Evolutionary conservation across 1,140 invertebrate species (phyloP), one percentile per base, ranked within the genome.

Genomic region (Xylocopa sonorina): DNA sequence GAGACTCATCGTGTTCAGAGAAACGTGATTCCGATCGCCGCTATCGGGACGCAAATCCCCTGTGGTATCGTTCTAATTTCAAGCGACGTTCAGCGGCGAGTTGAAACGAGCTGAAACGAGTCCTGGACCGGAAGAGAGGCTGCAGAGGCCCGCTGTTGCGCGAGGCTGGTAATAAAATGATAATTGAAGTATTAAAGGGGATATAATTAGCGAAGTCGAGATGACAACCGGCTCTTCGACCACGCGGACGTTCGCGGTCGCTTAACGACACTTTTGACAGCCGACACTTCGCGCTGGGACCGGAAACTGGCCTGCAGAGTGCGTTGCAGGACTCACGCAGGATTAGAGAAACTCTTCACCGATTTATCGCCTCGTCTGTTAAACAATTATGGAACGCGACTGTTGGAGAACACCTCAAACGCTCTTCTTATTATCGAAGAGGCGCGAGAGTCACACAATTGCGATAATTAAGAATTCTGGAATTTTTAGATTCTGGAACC

Each of bases 261-360:
- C 32, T 80, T 83, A 83, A 83, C 77, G 77, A 85, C 82, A 75
- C 66, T 85, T 78, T 74, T 74, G 83, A 83, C 69, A 78, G 51
- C 50, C 53, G 34, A 21, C 53, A n/a, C 55, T 58, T n/a, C 38
- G 38, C n/a, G n/a, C n/a, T n/a, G 9, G 38, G 9, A 38, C 38
- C 38, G 27, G 10, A 24, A 73, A 74, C 68, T 53, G 63, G 38
- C 74, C 55, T 12, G 63, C 53, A n/a, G 29, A 27, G 62, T 60
- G 74, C 64, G 50, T 27, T 80, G 18, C 16, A 34, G 21, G 57
- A 34, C 55, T 76, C n/a, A 27, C 29, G 32, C 63, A 21, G 64
- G 68, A 74, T 74, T 74, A 75, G 79, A 46, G 64, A 62, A 34
- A 78, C 46, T 21, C 27, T 6, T 46, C 24, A 29, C n/a, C 5